Evolutionary conservation across 2,888 invertebrate species (phyloP).

Genomic region (Myopa tessellatipennis): DNA sequence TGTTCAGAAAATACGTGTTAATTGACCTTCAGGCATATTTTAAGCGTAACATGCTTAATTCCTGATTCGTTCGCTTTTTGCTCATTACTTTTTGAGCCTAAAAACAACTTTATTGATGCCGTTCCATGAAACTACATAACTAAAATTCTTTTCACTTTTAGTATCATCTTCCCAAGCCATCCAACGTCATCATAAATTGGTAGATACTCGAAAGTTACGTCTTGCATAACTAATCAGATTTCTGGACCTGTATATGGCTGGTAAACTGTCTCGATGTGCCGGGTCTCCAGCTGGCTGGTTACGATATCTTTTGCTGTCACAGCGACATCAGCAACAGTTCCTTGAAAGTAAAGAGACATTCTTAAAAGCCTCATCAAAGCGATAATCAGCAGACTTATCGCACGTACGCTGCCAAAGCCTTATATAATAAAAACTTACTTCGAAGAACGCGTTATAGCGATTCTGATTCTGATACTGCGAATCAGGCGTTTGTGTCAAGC

Average conservation of each 20-base stretch:
- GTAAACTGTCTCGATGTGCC: neutral
- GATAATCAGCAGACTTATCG: constrained; percentile 29
- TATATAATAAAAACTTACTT: constrained; percentile 3
- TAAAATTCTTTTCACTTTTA: neutral
- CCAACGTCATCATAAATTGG: neutral
- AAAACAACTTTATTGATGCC: neutral
- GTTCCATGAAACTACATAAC: neutral
- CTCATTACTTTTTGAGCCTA: too few species aligned
- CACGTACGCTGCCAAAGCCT: constrained; percentile 23
- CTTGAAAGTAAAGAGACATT: neutral
- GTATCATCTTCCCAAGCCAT: neutral
- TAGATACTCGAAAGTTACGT: neutral
- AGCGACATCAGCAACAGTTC: constrained; percentile 6
- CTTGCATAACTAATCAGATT: constrained; percentile 13
- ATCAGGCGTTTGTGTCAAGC: neutral
- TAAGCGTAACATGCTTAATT: too few species aligned
- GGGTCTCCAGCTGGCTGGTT: too few species aligned
- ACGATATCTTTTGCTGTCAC: neutral
- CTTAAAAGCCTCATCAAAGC: constrained; percentile 33
- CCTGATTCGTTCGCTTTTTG: too few species aligned
- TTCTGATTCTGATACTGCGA: neutral
- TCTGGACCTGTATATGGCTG: neutral
- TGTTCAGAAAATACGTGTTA: too few species aligned
- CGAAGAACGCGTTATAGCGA: neutral
- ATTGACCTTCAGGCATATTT: too few species aligned